Evolutionary conservation across 92 coral and sea anemone genomes (phyloP).

Genomic region (Epizoanthus rinbou): DNA sequence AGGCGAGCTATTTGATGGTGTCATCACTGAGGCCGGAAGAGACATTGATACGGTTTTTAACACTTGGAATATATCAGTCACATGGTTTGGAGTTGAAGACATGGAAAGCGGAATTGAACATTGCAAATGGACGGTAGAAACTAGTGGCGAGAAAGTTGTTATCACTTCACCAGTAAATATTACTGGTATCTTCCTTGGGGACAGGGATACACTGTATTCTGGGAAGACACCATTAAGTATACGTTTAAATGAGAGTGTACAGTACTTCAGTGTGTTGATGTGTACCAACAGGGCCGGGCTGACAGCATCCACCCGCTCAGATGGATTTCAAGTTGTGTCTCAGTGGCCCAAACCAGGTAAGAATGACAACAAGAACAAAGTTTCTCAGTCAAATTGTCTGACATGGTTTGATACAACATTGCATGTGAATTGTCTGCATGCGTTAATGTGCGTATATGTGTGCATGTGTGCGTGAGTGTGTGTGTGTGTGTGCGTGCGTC

Average conservation of each 20-base stretch:
- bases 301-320: constrained; percentile 60
- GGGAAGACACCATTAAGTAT: constrained; percentile 53
- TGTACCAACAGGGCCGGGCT: constrained; percentile 83
- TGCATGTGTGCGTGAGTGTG: too few species aligned
- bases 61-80: constrained; percentile 74
- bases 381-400: too few species aligned
- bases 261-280: constrained; percentile 66
- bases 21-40: constrained; percentile 50
- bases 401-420: too few species aligned
- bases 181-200: constrained; percentile 42
- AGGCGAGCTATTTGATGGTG: constrained; percentile 82
- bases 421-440: too few species aligned
- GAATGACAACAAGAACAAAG: neutral
- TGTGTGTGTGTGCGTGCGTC: too few species aligned
- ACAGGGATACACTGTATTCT: constrained; percentile 49
- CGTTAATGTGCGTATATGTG: too few species aligned
- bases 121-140: constrained; percentile 72
- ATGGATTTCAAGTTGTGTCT: constrained; percentile 84
- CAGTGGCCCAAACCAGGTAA: constrained; percentile 85
- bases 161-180: constrained; percentile 31
- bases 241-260: constrained; percentile 26
- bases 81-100: constrained; percentile 94
- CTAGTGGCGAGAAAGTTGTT: constrained; percentile 45
- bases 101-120: constrained; percentile 68
- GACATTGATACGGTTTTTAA: constrained; percentile 66